A percentile compares a stretch with the other conserved stretches of the same genome.
Evolutionary conservation across 1,140 invertebrate genomes (phyloP).

Genomic region (Orchestia grillus): DNA sequence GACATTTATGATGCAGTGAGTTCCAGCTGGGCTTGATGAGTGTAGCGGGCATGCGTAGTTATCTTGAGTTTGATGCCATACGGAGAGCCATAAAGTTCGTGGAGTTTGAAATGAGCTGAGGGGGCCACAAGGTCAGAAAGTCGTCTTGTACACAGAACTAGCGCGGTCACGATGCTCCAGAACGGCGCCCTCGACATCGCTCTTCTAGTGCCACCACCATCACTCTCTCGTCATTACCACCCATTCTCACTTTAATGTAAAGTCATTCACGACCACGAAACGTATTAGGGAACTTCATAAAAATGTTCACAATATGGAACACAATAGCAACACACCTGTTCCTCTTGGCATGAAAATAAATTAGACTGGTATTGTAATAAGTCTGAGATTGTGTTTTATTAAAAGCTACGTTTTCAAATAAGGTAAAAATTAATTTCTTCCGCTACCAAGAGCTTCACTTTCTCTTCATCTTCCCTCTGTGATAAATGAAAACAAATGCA

Average conservation of each 20-base stretch:
- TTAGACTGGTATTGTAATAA: not conserved
- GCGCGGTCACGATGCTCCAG: not conserved
- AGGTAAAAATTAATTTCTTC: not conserved
- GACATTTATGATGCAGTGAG: not conserved
- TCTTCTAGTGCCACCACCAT: not conserved
- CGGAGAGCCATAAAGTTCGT: not conserved
- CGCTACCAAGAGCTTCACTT: not conserved
- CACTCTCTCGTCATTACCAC: not conserved
- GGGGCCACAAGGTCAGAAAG: not conserved
- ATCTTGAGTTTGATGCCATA: not conserved
- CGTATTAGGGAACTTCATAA: not conserved
- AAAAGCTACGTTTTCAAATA: not conserved
- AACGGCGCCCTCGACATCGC: not conserved
- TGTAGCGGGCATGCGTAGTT: not conserved
- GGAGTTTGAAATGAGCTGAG: not conserved
- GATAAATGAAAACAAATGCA: not conserved
- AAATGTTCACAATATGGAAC: not conserved
- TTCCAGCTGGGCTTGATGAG: not conserved
- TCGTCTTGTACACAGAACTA: not conserved
- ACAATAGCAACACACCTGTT: not conserved
- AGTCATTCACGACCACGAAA: not conserved
- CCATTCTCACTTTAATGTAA: not conserved
- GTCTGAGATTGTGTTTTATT: not conserved
- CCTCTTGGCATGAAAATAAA: not conserved
- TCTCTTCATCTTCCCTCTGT: not conserved